A percentile compares a stretch with the other conserved stretches of the same genome.
Evolutionary conservation across 2,113 vertebrate species (phyloP).

Genomic region (Anthoscopus minutus): DNA sequence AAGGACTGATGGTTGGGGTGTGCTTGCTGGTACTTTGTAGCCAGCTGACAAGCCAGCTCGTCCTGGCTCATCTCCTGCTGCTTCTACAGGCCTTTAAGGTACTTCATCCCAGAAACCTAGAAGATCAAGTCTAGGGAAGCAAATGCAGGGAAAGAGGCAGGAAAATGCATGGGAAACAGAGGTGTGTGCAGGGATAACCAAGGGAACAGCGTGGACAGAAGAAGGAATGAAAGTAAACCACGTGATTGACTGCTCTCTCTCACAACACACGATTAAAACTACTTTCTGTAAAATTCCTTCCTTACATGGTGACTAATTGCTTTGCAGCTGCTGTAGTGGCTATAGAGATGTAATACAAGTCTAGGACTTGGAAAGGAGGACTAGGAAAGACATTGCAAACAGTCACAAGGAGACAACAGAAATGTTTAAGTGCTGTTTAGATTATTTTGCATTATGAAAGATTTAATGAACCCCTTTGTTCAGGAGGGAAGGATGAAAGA

Average conservation of each 20-base stretch:
- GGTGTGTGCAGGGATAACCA: not conserved
- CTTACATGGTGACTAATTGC: not conserved
- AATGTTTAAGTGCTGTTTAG: not conserved
- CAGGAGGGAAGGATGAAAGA: not conserved
- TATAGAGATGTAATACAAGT: not conserved
- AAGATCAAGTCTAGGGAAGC: constrained; percentile 27
- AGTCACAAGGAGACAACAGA: not conserved
- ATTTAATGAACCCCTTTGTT: not conserved
- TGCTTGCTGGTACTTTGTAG: not conserved
- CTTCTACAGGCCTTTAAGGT: constrained; percentile 13
- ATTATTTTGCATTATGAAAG: not conserved
- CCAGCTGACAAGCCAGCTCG: constrained; percentile 13
- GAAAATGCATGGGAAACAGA: not conserved
- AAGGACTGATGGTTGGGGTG: not conserved
- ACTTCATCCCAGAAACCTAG: constrained; percentile 11
- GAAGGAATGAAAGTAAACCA: not conserved
- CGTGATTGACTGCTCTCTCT: not conserved
- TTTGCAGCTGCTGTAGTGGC: constrained; percentile 9
- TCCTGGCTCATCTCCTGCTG: constrained; percentile 15
- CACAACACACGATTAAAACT: not conserved
- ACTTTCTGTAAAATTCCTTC: not conserved
- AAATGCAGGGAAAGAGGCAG: not conserved
- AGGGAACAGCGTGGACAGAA: constrained; percentile 4
- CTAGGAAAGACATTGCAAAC: not conserved
- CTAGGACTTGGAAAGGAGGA: no score